phyloP scores from a whole-genome alignment of 2,888 invertebrate species.

The Mimachlamys varia region DNA sequence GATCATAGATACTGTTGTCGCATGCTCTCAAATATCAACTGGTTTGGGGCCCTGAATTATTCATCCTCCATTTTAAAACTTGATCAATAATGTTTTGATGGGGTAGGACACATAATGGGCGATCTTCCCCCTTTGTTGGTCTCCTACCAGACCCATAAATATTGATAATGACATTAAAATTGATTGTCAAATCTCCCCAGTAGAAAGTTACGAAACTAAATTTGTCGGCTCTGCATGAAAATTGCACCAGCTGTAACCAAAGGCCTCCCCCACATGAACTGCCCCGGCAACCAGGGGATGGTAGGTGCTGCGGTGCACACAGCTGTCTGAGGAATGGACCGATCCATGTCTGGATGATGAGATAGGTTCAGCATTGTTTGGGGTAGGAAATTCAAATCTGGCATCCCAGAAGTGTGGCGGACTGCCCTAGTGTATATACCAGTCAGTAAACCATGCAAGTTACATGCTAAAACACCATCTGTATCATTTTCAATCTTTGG shows the following conservation, averaged over 20 bases:
- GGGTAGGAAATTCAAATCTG: slow-evolving; percentile 34
- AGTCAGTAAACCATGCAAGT: background rate
- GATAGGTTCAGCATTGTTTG: slow-evolving; percentile 21
- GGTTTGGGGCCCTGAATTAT: background rate
- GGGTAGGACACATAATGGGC: background rate
- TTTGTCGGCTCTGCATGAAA: slow-evolving; percentile 22
- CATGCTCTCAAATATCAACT: slow-evolving; percentile 25
- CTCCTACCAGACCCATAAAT: background rate
- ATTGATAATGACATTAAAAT: slow-evolving; percentile 19
- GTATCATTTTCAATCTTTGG: background rate
- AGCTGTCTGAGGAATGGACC: slow-evolving; percentile 19
- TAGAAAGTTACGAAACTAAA: slow-evolving; percentile 35
- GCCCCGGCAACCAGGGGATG: background rate
- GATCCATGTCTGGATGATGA: slow-evolving; percentile 18
- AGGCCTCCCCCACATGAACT: background rate
- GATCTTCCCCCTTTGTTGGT: background rate
- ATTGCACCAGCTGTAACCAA: background rate
- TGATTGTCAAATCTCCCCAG: background rate
- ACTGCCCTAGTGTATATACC: background rate
- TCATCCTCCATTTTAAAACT: background rate
- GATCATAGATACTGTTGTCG: background rate
- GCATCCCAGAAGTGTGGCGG: background rate
- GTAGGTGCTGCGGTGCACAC: slow-evolving; percentile 23
- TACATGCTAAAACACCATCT: background rate
- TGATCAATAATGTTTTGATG: background rate